Conservation (phyloP, 2,888 invertebrate genomes). For the Conchocele bisecta region DNA sequence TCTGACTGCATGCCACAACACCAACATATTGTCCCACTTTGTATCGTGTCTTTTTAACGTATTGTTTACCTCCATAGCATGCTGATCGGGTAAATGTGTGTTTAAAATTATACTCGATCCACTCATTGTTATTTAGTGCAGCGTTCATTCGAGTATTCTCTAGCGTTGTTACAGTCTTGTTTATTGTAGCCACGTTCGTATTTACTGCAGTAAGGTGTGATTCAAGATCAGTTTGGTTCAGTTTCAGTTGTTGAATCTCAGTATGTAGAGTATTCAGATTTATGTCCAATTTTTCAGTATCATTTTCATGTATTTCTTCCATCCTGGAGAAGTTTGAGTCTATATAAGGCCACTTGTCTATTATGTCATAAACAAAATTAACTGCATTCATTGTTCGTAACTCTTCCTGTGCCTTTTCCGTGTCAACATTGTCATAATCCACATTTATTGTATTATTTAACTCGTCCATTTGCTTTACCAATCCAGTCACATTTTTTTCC, state of each 20-base stretch:
- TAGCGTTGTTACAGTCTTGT: conserved; percentile 13
- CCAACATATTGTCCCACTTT: conserved; percentile 67
- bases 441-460: conserved; percentile 33
- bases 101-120: conserved; percentile 69
- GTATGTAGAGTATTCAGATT: neutral
- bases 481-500: conserved; percentile 47
- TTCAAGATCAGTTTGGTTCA: conserved; percentile 25
- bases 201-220: conserved; percentile 17
- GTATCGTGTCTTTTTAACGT: conserved; percentile 62
- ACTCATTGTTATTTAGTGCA: conserved; percentile 58
- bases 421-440: conserved; percentile 13
- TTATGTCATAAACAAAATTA: conserved; percentile 34
- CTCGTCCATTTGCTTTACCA: conserved; percentile 24
- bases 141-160: conserved; percentile 24
- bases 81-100: conserved; percentile 58
- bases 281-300: conserved; percentile 6
- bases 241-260: conserved; percentile 30
- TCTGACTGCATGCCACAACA: conserved; percentile 70
- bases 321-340: conserved; percentile 24
- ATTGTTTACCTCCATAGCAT: conserved; percentile 66
- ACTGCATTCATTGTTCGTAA: conserved; percentile 7
- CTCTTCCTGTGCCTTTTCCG: neutral
- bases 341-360: conserved; percentile 31
- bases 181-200: neutral
- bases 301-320: conserved; percentile 12